Evolutionary conservation across 2,888 invertebrate species (phyloP).

Genomic region (Drosophila buzzatii): DNA sequence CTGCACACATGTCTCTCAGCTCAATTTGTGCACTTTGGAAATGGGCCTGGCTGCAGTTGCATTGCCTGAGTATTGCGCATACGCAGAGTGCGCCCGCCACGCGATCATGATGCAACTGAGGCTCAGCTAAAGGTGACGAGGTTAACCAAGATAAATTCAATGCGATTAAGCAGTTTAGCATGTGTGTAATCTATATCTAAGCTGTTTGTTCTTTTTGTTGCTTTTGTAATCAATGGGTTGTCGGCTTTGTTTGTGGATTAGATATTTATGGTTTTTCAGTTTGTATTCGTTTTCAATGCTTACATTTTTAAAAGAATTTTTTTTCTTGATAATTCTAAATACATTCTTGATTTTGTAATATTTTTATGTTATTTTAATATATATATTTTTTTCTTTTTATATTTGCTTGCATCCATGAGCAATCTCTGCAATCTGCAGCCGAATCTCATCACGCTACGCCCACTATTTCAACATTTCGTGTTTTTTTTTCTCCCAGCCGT

Average conservation of each 20-base stretch:
- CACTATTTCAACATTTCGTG: slow-evolving; percentile 82
- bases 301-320: background rate
- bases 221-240: background rate
- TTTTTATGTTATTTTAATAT: background rate
- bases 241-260: background rate
- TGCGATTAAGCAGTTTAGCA: background rate
- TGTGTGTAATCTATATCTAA: slow-evolving; percentile 3
- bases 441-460: slow-evolving; percentile 63
- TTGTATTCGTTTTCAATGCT: background rate
- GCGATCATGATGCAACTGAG: slow-evolving; percentile 81
- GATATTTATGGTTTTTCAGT: background rate
- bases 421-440: background rate
- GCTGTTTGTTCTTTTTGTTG: slow-evolving; percentile 6
- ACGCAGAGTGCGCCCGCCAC: slow-evolving; percentile 65
- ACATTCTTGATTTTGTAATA: background rate
- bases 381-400: background rate
- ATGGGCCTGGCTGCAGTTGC: slow-evolving; percentile 21
- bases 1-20: slow-evolving; percentile 56
- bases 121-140: slow-evolving; percentile 60
- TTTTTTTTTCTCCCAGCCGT: slow-evolving; percentile 60
- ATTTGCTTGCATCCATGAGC: background rate
- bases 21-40: slow-evolving; percentile 42
- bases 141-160: slow-evolving; percentile 17
- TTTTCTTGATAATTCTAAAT: background rate
- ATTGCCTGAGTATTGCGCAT: slow-evolving; percentile 60